phyloP scores from a whole-genome alignment of 2,888 invertebrate species.

The Eilema sororculum region DNA sequence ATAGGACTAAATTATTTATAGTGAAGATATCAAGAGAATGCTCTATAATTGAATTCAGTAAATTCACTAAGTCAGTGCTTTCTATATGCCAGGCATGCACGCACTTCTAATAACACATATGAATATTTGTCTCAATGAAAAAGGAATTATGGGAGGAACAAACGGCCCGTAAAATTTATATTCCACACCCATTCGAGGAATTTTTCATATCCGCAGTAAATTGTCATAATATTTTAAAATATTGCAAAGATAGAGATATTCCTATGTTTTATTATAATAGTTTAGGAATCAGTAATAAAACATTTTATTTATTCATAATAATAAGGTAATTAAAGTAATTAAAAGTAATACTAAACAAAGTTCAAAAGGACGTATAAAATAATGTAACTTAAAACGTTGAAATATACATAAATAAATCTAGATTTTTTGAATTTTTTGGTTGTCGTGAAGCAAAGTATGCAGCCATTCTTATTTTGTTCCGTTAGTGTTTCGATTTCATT shows the following conservation, averaged over 20 bases:
- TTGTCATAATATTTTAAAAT: conserved; percentile 73
- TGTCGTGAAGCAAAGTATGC: too few relatives aligned
- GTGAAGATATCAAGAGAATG: too few relatives aligned
- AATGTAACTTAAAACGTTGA: too few relatives aligned
- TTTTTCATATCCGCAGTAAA: conserved; percentile 75
- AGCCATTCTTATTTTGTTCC: neutral
- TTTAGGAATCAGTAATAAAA: too few relatives aligned
- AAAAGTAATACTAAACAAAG: neutral
- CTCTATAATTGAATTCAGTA: too few relatives aligned
- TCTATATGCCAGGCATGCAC: conserved; percentile 71
- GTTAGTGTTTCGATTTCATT: neutral
- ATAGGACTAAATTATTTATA: too few relatives aligned
- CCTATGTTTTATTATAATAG: conserved; percentile 30
- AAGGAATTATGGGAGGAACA: conserved; percentile 77
- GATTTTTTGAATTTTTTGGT: too few relatives aligned
- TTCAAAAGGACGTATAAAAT: neutral
- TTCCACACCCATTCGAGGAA: conserved; percentile 68
- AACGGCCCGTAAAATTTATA: conserved; percentile 76
- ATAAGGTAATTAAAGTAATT: too few relatives aligned
- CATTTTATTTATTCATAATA: too few relatives aligned
- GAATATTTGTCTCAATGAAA: conserved; percentile 86
- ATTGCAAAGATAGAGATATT: conserved; percentile 53
- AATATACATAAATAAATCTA: too few relatives aligned
- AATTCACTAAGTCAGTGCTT: conserved; percentile 67
- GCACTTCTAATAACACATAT: conserved; percentile 70